phyloP scores from a whole-genome alignment of 2,888 invertebrate species.

The Agrilus biguttatus region DNA sequence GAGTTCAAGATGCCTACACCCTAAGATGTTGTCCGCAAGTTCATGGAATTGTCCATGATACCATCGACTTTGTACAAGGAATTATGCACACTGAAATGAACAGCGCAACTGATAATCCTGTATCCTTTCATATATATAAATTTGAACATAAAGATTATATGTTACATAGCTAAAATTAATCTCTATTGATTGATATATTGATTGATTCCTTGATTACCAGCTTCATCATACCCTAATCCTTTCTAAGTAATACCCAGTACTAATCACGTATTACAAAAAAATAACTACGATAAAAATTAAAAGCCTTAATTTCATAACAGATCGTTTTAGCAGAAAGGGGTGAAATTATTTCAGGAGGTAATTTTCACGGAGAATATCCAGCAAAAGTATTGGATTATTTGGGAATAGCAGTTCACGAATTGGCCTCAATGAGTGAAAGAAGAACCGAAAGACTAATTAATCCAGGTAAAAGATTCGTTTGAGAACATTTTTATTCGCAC shows the following conservation, averaged over 20 bases:
- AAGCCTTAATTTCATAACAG: slow-evolving; percentile 15
- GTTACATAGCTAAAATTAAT: neutral
- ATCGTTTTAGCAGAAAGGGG: slow-evolving; percentile 39
- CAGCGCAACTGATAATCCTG: slow-evolving; percentile 52
- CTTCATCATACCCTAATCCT: no score
- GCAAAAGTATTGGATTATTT: slow-evolving; percentile 51
- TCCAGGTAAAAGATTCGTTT: slow-evolving; percentile 29
- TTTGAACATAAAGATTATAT: no score
- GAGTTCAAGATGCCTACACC: slow-evolving; percentile 54
- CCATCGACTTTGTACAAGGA: slow-evolving; percentile 43
- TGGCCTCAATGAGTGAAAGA: slow-evolving; percentile 51
- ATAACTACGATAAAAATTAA: neutral
- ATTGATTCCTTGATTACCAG: no score
- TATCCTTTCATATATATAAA: slow-evolving; percentile 17
- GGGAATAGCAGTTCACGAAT: slow-evolving; percentile 48
- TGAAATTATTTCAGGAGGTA: slow-evolving; percentile 51
- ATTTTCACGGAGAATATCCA: slow-evolving; percentile 57
- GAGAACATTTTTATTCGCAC: no score
- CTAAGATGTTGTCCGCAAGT: slow-evolving; percentile 50
- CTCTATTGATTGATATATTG: no score
- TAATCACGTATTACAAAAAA: neutral
- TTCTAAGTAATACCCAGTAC: no score
- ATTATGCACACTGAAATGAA: slow-evolving; percentile 49
- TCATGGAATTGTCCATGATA: slow-evolving; percentile 51
- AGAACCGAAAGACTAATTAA: slow-evolving; percentile 48